Conservation (phyloP, 2,797 vertebrate species). For the Pseudocheirus occidentalis region DNA sequence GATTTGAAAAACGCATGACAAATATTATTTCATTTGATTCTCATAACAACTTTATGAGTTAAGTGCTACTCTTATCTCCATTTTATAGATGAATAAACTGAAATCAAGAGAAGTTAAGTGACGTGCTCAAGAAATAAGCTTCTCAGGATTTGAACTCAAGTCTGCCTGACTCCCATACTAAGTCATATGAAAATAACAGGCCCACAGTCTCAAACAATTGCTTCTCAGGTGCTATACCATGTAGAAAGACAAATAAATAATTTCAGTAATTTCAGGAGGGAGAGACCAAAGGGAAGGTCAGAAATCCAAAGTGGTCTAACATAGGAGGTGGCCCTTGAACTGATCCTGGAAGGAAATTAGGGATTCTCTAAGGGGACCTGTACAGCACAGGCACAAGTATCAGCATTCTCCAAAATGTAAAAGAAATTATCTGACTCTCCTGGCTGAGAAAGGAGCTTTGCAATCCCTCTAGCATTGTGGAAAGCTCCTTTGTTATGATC, state of each 20-base stretch:
- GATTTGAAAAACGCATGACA: not conserved
- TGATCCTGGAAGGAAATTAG: not conserved
- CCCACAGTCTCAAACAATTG: not conserved
- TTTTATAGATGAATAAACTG: not conserved
- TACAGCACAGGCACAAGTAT: not conserved
- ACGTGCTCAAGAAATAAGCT: not conserved
- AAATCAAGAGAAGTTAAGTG: not conserved
- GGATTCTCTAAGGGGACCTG: not conserved
- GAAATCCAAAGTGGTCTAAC: not conserved
- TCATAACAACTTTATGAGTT: not conserved
- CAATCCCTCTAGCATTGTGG: not conserved
- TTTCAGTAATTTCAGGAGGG: not conserved
- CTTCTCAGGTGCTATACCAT: not conserved
- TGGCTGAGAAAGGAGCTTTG: not conserved
- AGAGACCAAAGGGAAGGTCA: not conserved
- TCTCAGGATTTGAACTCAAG: not conserved
- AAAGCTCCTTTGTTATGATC: not conserved
- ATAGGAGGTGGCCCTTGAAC: not conserved
- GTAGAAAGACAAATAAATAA: not conserved
- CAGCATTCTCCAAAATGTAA: not conserved
- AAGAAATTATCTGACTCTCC: not conserved
- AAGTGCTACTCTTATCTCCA: not conserved
- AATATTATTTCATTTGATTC: not conserved
- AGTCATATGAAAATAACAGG: not conserved
- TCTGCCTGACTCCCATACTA: not conserved